A percentile compares a stretch with the other conserved stretches of the same genome.
phyloP scores from a whole-genome alignment of 2,888 invertebrate species.

The Ceratothoa steindachneri region DNA sequence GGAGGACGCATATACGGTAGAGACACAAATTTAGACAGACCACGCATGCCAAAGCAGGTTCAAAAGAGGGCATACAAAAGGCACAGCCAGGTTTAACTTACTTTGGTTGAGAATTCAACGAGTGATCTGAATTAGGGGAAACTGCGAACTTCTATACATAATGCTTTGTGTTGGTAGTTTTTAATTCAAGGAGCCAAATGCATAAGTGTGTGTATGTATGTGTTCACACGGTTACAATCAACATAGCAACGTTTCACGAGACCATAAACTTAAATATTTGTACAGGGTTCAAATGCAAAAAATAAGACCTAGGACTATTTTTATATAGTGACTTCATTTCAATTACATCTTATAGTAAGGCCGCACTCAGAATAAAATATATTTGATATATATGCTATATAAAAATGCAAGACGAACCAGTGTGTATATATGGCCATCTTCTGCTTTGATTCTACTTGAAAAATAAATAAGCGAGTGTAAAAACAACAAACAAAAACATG shows the following conservation, averaged over 20 bases:
- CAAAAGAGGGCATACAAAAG: too few species aligned
- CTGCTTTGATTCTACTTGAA: neutral
- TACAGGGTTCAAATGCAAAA: neutral
- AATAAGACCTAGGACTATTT: neutral
- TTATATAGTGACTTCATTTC: neutral
- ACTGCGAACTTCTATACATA: too few species aligned
- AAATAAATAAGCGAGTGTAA: neutral
- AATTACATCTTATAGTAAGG: neutral
- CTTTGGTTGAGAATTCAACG: too few species aligned
- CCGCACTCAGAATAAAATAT: neutral
- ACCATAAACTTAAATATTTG: neutral
- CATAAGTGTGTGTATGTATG: neutral
- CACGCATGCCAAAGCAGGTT: too few species aligned
- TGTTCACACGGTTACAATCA: neutral
- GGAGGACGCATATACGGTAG: too few species aligned
- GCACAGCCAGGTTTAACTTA: too few species aligned
- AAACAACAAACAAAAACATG: neutral
- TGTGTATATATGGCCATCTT: neutral
- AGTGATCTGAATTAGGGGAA: too few species aligned
- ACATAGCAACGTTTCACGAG: neutral
- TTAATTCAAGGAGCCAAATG: too few species aligned
- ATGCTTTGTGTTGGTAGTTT: too few species aligned
- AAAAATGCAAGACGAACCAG: neutral
- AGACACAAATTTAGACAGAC: too few species aligned
- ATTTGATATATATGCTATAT: neutral